Percentiles rank a stretch among this genome's conserved stretches.
Conservation (phyloP, 2,888 invertebrate genomes). For the Andrena camellia region DNA sequence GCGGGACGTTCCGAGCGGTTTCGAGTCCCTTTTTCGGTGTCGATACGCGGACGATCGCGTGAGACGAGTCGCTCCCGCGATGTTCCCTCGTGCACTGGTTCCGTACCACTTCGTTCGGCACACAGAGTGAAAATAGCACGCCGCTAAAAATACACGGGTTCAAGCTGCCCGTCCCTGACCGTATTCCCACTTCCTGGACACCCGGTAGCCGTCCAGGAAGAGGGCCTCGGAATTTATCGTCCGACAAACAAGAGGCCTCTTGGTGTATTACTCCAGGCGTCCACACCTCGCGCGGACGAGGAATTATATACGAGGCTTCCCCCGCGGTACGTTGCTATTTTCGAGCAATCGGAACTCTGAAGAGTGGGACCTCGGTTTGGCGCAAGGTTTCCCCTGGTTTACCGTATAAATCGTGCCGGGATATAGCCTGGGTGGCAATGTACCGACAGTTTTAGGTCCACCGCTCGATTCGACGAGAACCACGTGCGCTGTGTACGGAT, state of each 20-base stretch:
- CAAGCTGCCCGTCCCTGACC: constrained; percentile 65
- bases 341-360: too few species aligned
- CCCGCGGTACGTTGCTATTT: too few species aligned
- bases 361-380: too few species aligned
- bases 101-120: constrained; percentile 73
- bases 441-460: too few species aligned
- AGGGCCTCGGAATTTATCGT: constrained; percentile 50
- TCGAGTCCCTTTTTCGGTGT: neutral
- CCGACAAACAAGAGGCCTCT: neutral
- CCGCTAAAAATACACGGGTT: constrained; percentile 77
- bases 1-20: neutral
- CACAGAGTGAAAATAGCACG: constrained; percentile 79
- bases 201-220: constrained; percentile 56
- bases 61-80: constrained; percentile 69
- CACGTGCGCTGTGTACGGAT: too few species aligned
- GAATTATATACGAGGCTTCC: neutral
- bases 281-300: neutral
- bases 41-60: constrained; percentile 36
- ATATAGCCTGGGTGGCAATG: too few species aligned
- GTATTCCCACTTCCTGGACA: constrained; percentile 53
- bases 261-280: neutral
- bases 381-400: neutral
- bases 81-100: constrained; percentile 74
- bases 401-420: too few species aligned
- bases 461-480: too few species aligned